Conservation (phyloP, 2,888 invertebrate genomes). For the Furcula furcula region DNA sequence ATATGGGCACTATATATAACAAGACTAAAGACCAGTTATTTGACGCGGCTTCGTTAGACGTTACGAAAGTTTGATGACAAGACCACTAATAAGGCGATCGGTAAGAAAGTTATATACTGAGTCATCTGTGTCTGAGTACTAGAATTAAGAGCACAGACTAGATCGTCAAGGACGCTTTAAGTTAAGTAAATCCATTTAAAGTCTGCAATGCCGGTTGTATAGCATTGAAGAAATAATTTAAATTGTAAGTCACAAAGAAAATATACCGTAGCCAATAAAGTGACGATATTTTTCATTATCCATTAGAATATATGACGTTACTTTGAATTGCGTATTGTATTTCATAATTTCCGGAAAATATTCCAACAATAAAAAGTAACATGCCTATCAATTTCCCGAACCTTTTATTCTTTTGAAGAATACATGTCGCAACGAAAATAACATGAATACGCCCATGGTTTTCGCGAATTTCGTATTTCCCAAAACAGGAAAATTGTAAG, state of each 20-base stretch:
- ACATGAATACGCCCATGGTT: conserved; percentile 19
- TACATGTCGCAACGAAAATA: conserved; percentile 5
- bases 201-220: no score
- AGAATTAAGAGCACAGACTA: neutral
- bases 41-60: conserved; percentile 42
- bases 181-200: no score
- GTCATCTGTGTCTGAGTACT: conserved; percentile 8
- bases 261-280: no score
- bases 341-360: conserved; percentile 14
- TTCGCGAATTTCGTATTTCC: conserved; percentile 36
- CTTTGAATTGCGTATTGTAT: no score
- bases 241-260: no score
- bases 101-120: conserved; percentile 10
- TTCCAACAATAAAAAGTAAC: conserved; percentile 7
- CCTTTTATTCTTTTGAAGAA: neutral
- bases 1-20: conserved; percentile 60
- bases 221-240: no score
- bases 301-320: no score
- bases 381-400: conserved; percentile 9
- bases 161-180: neutral
- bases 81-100: conserved; percentile 9
- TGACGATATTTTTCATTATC: no score
- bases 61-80: conserved; percentile 40
- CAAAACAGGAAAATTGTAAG: conserved; percentile 44
- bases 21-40: conserved; percentile 42